phyloP scores from a whole-genome alignment of 2,888 invertebrate genomes.

The Pandemis corylana region DNA sequence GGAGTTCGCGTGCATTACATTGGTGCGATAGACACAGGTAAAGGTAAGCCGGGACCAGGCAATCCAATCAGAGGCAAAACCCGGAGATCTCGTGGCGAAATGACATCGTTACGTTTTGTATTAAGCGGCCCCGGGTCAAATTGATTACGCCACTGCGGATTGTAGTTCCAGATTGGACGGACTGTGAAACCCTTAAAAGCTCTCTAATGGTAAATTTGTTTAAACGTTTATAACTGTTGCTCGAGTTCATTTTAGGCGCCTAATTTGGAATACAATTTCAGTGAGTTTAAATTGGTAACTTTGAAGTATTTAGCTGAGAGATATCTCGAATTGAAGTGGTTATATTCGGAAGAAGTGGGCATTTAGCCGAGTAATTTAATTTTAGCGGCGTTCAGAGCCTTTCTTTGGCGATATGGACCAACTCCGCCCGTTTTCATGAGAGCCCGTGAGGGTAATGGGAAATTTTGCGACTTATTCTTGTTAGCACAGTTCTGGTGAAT shows the following conservation, averaged over 20 bases:
- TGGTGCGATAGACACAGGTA: slow-evolving; percentile 44
- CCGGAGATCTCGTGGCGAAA: slow-evolving; percentile 46
- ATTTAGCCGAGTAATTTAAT: slow-evolving; percentile 32
- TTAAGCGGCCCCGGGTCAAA: slow-evolving; percentile 41
- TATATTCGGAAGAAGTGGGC: slow-evolving; percentile 25
- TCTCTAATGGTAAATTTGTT: slow-evolving; percentile 25
- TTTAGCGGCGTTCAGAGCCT: slow-evolving; percentile 16
- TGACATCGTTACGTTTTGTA: slow-evolving; percentile 52
- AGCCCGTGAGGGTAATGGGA: background rate
- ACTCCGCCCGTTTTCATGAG: background rate
- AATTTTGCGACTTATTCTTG: background rate
- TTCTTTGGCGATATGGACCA: slow-evolving; percentile 9
- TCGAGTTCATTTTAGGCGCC: slow-evolving; percentile 16
- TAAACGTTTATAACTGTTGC: slow-evolving; percentile 19
- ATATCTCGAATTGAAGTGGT: slow-evolving; percentile 33
- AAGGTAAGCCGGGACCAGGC: slow-evolving; percentile 50
- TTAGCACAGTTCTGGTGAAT: background rate
- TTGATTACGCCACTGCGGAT: slow-evolving; percentile 8
- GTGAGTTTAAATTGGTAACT: slow-evolving; percentile 28
- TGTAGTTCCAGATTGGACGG: background rate
- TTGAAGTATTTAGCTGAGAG: slow-evolving; percentile 32
- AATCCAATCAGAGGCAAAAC: slow-evolving; percentile 57
- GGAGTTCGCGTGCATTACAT: slow-evolving; percentile 28
- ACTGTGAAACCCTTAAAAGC: slow-evolving; percentile 14
- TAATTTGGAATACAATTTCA: slow-evolving; percentile 36